Conservation (phyloP, 1,140 invertebrate species). For the Grapholita molesta region DNA sequence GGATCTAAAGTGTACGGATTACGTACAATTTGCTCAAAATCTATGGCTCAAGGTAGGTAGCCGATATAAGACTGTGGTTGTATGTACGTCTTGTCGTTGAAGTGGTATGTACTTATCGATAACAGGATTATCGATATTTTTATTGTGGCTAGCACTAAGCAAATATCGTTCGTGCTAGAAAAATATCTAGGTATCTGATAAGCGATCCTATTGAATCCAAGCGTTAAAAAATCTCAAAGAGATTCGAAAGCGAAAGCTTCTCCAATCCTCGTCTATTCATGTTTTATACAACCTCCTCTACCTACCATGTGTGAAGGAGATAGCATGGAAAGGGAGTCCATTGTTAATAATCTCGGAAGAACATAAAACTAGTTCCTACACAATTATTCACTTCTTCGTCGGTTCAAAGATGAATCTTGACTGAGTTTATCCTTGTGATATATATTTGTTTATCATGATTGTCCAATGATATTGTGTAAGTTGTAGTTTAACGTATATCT, state of each 20-base stretch:
- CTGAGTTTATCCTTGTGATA: neutral
- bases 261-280: conserved; percentile 44
- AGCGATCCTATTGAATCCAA: neutral
- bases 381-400: neutral
- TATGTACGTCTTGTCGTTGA: no score
- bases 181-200: no score
- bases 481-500: neutral
- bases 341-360: conserved; percentile 48
- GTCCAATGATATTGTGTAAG: neutral
- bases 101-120: no score
- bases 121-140: no score
- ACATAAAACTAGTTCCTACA: conserved; percentile 28
- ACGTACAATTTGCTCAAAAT: no score
- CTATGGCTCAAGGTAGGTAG: no score
- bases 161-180: no score
- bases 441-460: neutral
- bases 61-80: no score
- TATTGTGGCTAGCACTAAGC: no score
- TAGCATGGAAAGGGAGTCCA: conserved; percentile 75
- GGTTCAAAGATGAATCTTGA: neutral
- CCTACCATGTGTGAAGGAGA: conserved; percentile 75
- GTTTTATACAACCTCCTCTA: conserved; percentile 75
- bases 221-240: neutral
- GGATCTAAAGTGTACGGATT: no score
- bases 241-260: neutral